Base-by-base conservation (phyloP, 2,888 invertebrate species). In the Clusia tigrina region DNA sequence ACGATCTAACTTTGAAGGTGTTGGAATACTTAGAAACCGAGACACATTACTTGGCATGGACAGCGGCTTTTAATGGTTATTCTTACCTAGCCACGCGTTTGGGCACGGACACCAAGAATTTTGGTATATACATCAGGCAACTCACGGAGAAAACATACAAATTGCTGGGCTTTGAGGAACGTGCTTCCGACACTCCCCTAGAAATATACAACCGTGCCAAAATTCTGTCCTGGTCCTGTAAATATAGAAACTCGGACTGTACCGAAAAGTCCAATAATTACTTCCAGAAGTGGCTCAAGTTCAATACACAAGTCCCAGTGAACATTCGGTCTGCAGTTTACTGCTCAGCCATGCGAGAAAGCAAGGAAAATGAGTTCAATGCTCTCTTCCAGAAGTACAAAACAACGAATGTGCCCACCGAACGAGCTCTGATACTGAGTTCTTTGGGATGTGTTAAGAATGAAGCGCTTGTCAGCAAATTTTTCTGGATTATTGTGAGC, bases 31-130 rank as follows among this genome's bases (percentile, higher is more conserved):
- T 96, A 65, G 81, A 84, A 58, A 83, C 86, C 10, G 92, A 93
- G 80, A 86, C 81, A 0, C 87, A 89, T 15, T 93, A 92, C 72
- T 85, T 91, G n/a, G 93, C 95, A 0, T 95, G 94, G 95, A 85
- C 86, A 3, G 86, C 91, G 0, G 91, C 91, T 0, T 85, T 87
- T 53, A 85, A 77, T 38, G 84, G 81, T 0, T 81, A 86, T 24
- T 72, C 71, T 2, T 86, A 76, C 67, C 60, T 87, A 25, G 71
- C 77, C 23, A 74, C 74, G 10, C 79, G 79, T 2, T 62, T 82
- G 58, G 82, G 78, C 22, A 68, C 65, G 0, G 76, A 80, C 3
- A 76, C 75, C 5, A 12, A 22, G 1, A 54, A 74, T 23, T 81
- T 82, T 61, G 70, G 71, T 5, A 65, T 38, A 2, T 88, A 87